A percentile compares a stretch with the other conserved stretches of the same genome.
phyloP scores from a whole-genome alignment of 2,888 invertebrate species.

The Sesia bembeciformis region DNA sequence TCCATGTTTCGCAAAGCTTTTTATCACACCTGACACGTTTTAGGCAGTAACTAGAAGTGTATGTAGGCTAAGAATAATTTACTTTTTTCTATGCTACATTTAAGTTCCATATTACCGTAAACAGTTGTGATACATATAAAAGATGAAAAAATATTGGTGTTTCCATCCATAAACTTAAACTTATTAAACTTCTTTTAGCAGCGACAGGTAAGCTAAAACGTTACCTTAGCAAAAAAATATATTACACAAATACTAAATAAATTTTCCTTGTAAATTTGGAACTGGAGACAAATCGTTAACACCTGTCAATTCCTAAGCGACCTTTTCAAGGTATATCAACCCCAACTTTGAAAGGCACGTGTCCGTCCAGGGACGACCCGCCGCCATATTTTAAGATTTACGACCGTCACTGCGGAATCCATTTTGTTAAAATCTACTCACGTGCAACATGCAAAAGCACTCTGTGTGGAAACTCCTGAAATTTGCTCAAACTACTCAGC shows the following conservation, averaged over 20 bases:
- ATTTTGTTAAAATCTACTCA: slow-evolving; percentile 52
- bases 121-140: too few species aligned
- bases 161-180: too few species aligned
- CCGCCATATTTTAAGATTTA: slow-evolving; percentile 49
- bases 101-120: too few species aligned
- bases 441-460: slow-evolving; percentile 60
- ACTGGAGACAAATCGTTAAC: not conserved
- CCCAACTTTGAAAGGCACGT: slow-evolving; percentile 18
- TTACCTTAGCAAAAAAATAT: too few species aligned
- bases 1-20: too few species aligned
- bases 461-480: slow-evolving; percentile 44
- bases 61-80: too few species aligned
- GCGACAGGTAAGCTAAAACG: too few species aligned
- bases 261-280: not conserved
- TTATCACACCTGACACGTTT: too few species aligned
- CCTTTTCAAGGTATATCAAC: slow-evolving; percentile 5
- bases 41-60: too few species aligned
- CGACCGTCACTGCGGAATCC: slow-evolving; percentile 38
- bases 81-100: too few species aligned
- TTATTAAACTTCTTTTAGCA: too few species aligned
- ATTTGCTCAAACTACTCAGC: slow-evolving; percentile 38
- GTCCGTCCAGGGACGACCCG: slow-evolving; percentile 44
- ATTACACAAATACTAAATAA: not conserved
- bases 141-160: too few species aligned
- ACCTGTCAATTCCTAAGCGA: not conserved